Evolutionary conservation across 2,888 invertebrate species (phyloP).

Genomic region (Tanytarsus gracilentus): DNA sequence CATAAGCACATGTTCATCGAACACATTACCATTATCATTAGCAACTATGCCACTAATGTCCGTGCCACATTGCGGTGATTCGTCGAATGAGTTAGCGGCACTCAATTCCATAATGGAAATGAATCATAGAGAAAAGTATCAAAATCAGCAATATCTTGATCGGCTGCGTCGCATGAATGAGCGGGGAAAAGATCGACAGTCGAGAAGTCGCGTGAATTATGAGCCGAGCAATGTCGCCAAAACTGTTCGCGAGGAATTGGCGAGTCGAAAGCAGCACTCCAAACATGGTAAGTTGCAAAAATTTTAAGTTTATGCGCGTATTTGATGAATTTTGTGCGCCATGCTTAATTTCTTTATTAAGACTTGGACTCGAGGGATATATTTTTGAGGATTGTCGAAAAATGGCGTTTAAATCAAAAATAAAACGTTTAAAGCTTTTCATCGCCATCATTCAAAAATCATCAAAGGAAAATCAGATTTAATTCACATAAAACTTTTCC

Average conservation of each 20-base stretch:
- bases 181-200: conserved; percentile 3
- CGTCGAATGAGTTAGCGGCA: neutral
- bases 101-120: neutral
- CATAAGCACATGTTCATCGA: conserved; percentile 20
- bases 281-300: conserved; percentile 23
- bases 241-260: conserved; percentile 26
- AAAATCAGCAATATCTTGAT: conserved; percentile 25
- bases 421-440: neutral
- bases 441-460: neutral
- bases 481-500: conserved; percentile 6
- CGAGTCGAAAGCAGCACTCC: conserved; percentile 20
- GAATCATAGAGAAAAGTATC: conserved; percentile 22
- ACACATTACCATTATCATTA: conserved; percentile 22
- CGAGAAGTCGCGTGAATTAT: conserved; percentile 21
- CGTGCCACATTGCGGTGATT: conserved; percentile 2
- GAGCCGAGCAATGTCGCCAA: conserved; percentile 17
- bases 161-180: conserved; percentile 24
- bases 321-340: too few species aligned
- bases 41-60: conserved; percentile 14
- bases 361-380: too few species aligned
- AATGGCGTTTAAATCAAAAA: neutral
- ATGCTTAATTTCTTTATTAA: too few species aligned
- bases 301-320: too few species aligned
- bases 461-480: neutral
- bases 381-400: too few species aligned